Evolutionary conservation across 2,797 vertebrate genomes (phyloP).

Genomic region (Nyctibius grandis): DNA sequence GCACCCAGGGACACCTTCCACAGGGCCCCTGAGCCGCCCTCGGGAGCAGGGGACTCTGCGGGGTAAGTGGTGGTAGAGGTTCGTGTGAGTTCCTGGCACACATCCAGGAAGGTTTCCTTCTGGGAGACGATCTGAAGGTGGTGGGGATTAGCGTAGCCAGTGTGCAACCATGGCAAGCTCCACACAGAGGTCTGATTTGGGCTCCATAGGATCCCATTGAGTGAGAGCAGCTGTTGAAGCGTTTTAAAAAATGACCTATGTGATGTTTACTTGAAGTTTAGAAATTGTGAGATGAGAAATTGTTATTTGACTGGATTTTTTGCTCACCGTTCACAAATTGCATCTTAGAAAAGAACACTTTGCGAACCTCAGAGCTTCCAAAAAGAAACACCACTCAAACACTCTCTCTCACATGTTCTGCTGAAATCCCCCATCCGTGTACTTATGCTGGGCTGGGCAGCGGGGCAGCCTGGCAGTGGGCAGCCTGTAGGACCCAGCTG

Average conservation of each 20-base stretch:
- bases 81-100: neutral
- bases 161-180: neutral
- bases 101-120: neutral
- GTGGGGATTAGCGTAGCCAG: neutral
- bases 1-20: fast-evolving
- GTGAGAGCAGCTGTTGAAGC: neutral
- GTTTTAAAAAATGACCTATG: neutral
- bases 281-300: neutral
- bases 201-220: neutral
- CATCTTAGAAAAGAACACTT: neutral
- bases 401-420: neutral
- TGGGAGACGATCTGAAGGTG: neutral
- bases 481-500: neutral
- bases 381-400: neutral
- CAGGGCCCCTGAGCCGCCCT: neutral
- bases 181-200: neutral
- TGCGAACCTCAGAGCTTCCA: neutral
- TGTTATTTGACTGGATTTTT: neutral
- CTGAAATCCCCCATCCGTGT: fast-evolving
- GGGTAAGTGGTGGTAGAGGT: neutral
- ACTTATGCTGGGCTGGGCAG: neutral
- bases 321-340: neutral
- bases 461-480: neutral
- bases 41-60: neutral
- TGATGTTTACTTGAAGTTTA: neutral